Conservation (phyloP, 2,113 vertebrate species). For the Heliornis fulica region DNA sequence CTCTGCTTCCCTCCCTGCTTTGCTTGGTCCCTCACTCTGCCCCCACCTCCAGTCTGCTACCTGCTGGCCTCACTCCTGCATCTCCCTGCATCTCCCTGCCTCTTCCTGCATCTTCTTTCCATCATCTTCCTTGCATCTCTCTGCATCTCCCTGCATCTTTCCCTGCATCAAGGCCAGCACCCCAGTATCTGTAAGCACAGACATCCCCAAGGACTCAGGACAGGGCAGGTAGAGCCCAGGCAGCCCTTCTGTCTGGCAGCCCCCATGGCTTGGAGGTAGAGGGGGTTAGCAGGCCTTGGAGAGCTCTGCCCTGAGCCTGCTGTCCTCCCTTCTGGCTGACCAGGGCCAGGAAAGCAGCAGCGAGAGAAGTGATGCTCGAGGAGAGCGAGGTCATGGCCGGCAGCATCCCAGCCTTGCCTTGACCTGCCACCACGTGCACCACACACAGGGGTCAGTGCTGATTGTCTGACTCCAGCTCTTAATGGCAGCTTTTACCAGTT, state of each 20-base stretch:
- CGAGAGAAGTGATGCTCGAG: not conserved
- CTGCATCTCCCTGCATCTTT: not conserved
- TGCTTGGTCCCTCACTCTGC: not conserved
- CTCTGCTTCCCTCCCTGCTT: not conserved
- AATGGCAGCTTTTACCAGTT: not conserved
- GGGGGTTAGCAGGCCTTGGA: not conserved
- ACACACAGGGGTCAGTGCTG: not conserved
- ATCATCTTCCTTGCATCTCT: no score
- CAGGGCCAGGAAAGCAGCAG: rapidly evolving
- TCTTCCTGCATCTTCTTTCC: no score
- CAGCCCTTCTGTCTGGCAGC: not conserved
- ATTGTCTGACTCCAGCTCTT: not conserved
- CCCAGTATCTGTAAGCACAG: rapidly evolving
- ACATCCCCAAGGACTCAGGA: rapidly evolving
- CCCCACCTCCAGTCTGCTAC: rapidly evolving
- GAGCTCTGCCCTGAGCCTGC: rapidly evolving
- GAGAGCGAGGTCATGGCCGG: not conserved
- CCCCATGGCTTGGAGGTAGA: not conserved
- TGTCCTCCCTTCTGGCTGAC: not conserved
- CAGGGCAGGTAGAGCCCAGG: not conserved
- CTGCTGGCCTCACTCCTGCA: not conserved
- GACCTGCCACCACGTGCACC: rapidly evolving
- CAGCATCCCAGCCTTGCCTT: rapidly evolving
- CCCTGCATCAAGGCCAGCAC: not conserved
- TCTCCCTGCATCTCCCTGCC: not conserved